Evolutionary conservation across 92 coral and sea anemone genomes (phyloP), one percentile per base, ranked within the genome.

Genomic region (Paramuricea clavata): DNA sequence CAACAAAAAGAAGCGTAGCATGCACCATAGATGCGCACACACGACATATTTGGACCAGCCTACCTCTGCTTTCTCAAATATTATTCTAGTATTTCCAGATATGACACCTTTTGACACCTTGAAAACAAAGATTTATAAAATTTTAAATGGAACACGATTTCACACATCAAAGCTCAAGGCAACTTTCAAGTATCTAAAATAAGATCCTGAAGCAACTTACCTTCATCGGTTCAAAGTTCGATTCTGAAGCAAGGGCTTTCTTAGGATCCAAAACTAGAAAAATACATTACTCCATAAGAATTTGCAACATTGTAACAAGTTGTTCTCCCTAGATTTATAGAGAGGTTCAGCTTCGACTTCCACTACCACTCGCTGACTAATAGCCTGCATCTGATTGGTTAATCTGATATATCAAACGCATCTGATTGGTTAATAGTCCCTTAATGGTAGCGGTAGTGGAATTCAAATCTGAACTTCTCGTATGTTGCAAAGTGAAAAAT

Each of bases 21-120:
- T 42, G n/a, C n/a, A n/a, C n/a, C n/a, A n/a, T n/a, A n/a, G n/a
- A n/a, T n/a, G n/a, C n/a, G n/a, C n/a, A n/a, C n/a, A n/a, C n/a
- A n/a, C n/a, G n/a, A n/a, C n/a, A n/a, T n/a, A n/a, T n/a, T n/a
- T n/a, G n/a, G n/a, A n/a, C n/a, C n/a, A n/a, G 19, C 77, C 13
- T 85, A 96, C 99, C 86, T 96, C 98, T 44, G 97, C 95, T 69
- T 93, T 89, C 80, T 96, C 99, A 92, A 96, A 96, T 74, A 96
- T 86, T 33, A 96, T 95, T 86, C 92, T 95, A 22, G 98, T 96
- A 61, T 96, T 96, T 71, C 99, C 93, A 83, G 98, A 93, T 12
- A 96, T 61, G 17, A 96, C 87, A 52, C 99, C 99, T 61, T 89
- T 89, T 47, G 91, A 83, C 17, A 96, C 99, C 99, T 96, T 68